Evolutionary conservation across 2,797 vertebrate species (phyloP).

Genomic region (Lepidocolaptes lacrymiger): DNA sequence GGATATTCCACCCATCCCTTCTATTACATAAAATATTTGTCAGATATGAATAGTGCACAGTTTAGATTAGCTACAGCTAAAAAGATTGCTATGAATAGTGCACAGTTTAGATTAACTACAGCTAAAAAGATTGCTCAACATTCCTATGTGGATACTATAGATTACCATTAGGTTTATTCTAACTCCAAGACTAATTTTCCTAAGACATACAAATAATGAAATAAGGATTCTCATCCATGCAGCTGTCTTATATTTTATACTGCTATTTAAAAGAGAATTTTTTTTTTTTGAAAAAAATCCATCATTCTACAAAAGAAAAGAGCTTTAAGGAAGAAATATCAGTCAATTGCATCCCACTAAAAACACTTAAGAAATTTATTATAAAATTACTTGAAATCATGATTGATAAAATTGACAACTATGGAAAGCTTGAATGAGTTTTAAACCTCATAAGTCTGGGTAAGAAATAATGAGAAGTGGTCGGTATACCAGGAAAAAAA

Average conservation of each 20-base stretch:
- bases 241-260: not conserved
- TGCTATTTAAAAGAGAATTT: not conserved
- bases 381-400: not conserved
- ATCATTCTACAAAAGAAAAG: not conserved
- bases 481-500: not conserved
- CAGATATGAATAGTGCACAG: not conserved
- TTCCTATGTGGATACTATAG: not conserved
- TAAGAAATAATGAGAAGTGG: not conserved
- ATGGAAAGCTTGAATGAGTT: not conserved
- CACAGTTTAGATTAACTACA: not conserved
- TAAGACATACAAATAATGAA: not conserved
- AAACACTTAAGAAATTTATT: not conserved
- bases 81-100: not conserved
- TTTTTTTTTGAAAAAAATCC: not conserved
- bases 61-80: not conserved
- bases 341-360: not conserved
- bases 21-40: not conserved
- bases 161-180: not conserved
- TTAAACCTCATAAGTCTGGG: not conserved
- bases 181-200: not conserved
- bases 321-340: not conserved
- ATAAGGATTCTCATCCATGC: not conserved
- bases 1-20: not conserved
- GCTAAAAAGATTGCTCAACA: not conserved
- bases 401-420: not conserved